These are phyloP conservation scores for Margarornis squamiger DNA, from an alignment of 2,797 vertebrate genomes.

Conservation along the genomic window DNA sequence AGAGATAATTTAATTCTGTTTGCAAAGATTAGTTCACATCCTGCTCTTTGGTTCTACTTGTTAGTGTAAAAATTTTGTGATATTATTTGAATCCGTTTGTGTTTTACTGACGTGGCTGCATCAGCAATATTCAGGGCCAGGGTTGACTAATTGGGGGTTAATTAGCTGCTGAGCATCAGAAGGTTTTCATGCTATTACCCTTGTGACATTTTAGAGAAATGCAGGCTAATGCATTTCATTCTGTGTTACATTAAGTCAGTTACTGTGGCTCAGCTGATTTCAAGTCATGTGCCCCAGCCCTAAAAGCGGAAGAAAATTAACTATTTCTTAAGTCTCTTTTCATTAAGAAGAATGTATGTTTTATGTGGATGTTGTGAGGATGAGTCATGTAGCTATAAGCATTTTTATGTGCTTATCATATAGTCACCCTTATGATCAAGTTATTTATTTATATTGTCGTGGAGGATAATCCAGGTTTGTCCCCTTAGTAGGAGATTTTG, in stretches of 20 bases:
- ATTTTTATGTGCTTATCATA: background rate
- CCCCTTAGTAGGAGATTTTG: background rate
- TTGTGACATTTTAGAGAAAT: conserved; percentile 34
- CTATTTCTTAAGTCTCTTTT: background rate
- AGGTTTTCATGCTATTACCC: conserved; percentile 36
- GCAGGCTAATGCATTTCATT: background rate
- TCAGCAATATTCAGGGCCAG: conserved; percentile 30
- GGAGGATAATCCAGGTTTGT: background rate
- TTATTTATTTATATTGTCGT: background rate
- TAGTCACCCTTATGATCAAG: background rate
- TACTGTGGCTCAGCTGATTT: background rate
- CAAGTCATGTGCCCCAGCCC: background rate
- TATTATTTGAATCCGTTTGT: conserved; percentile 36
- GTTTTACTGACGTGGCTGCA: background rate
- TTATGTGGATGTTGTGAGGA: background rate
- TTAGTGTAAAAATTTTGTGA: background rate
- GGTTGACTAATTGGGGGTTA: conserved; percentile 46
- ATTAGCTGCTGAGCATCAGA: conserved; percentile 39
- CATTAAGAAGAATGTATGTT: background rate
- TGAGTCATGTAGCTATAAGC: background rate
- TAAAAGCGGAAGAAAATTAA: background rate
- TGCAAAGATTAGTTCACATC: conserved; percentile 41
- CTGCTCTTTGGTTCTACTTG: conserved; percentile 29
- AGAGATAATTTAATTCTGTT: conserved; percentile 53
- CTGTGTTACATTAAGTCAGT: background rate